These are phyloP conservation scores for Rana temporaria DNA, from an alignment of 2,113 vertebrate species.

Conservation along the genomic window DNA sequence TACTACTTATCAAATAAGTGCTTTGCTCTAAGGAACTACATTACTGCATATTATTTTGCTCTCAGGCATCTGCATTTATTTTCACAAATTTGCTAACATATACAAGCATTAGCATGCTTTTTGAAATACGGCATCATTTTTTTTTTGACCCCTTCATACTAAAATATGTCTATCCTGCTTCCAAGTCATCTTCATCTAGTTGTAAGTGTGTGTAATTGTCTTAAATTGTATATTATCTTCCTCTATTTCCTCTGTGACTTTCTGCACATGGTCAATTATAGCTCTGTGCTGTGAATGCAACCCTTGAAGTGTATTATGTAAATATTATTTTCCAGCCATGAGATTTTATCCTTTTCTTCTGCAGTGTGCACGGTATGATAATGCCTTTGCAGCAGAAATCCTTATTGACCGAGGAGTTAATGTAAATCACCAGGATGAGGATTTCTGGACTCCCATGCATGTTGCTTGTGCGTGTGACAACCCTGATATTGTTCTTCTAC, in stretches of 20 bases:
- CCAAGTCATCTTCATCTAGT: too few species aligned
- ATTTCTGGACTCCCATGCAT: slow-evolving; percentile 93
- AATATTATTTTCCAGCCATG: neutral
- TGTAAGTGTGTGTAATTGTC: too few species aligned
- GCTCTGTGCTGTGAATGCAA: neutral
- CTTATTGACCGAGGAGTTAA: slow-evolving; percentile 89
- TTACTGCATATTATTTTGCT: too few species aligned
- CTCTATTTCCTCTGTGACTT: neutral
- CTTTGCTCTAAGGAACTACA: too few species aligned
- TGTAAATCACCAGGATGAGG: slow-evolving; percentile 92
- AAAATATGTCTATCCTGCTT: slow-evolving; percentile 22
- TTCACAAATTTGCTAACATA: too few species aligned
- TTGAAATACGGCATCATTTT: too few species aligned
- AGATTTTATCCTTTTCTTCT: slow-evolving; percentile 41
- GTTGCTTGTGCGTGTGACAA: slow-evolving; percentile 91
- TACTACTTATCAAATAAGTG: too few species aligned
- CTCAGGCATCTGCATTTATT: too few species aligned
- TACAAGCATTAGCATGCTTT: too few species aligned
- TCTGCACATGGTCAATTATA: neutral
- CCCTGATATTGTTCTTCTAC: slow-evolving; percentile 85
- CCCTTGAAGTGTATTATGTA: neutral
- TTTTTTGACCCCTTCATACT: too few species aligned
- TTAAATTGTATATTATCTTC: slow-evolving; percentile 5
- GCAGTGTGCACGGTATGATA: slow-evolving; percentile 94
- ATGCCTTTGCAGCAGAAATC: slow-evolving; percentile 89